Evolutionary conservation across 2,797 vertebrate genomes (phyloP).

Genomic region (Sebastes miniatus): DNA sequence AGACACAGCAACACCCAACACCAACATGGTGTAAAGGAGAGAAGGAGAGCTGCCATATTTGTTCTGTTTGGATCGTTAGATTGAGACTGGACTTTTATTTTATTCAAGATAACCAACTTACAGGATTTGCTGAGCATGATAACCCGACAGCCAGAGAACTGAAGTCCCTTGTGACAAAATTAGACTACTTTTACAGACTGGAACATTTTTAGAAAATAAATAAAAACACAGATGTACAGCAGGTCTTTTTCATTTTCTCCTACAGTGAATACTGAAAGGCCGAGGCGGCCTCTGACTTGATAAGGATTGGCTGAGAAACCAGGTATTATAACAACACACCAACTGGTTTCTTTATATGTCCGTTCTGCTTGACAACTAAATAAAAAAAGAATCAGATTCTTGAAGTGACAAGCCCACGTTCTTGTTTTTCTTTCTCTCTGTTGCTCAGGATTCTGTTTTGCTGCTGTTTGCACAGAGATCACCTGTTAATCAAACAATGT

Average conservation of each 20-base stretch:
- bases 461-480: slow-evolving; percentile 13
- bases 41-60: not conserved
- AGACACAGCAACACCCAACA: not conserved
- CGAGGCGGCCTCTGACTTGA: not conserved
- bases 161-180: not conserved
- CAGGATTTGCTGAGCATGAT: not conserved
- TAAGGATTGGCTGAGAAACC: not conserved
- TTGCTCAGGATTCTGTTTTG: not conserved
- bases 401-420: not conserved
- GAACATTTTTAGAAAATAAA: not conserved
- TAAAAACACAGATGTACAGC: not conserved
- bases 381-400: not conserved
- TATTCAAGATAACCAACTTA: not conserved
- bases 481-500: slow-evolving; percentile 4
- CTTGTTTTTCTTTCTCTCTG: slow-evolving; percentile 18
- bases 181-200: not conserved
- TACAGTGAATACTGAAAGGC: not conserved
- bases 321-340: not conserved
- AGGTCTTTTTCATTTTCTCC: not conserved
- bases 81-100: not conserved
- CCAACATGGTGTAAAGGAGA: not conserved
- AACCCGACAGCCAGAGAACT: not conserved
- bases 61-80: not conserved
- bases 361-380: slow-evolving; percentile 4
- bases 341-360: slow-evolving; percentile 1